Evolutionary conservation across 2,888 invertebrate species (phyloP).

Genomic region (Drosophila histrio): DNA sequence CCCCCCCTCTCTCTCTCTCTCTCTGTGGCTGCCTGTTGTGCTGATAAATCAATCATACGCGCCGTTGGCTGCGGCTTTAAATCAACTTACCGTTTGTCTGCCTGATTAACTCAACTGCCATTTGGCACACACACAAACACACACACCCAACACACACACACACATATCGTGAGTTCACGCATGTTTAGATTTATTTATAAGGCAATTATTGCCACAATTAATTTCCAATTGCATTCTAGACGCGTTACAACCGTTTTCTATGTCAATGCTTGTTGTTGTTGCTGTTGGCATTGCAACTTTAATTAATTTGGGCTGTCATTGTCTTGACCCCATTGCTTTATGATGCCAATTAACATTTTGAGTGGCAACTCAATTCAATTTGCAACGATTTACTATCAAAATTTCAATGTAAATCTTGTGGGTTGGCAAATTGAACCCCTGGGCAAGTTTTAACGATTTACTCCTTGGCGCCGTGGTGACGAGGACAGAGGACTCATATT

Average conservation of each 20-base stretch:
- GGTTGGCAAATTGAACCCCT: conserved; percentile 39
- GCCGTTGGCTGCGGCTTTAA: conserved; percentile 63
- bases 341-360: conserved; percentile 61
- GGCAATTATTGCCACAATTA: conserved; percentile 75
- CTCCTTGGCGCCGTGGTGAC: conserved; percentile 18
- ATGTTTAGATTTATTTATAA: conserved; percentile 67
- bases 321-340: conserved; percentile 43
- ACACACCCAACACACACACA: conserved; percentile 4
- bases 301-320: conserved; percentile 54
- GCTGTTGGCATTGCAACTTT: conserved; percentile 37
- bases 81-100: conserved; percentile 56
- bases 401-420: conserved; percentile 31
- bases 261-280: conserved; percentile 22
- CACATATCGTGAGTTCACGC: background rate
- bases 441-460: conserved; percentile 24
- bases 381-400: conserved; percentile 27
- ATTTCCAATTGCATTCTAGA: conserved; percentile 70
- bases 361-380: conserved; percentile 39
- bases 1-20: background rate
- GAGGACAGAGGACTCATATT: conserved; percentile 48
- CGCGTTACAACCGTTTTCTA: conserved; percentile 25
- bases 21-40: background rate
- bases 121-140: conserved; percentile 21
- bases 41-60: conserved; percentile 70
- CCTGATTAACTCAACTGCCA: conserved; percentile 60